Percentiles rank a stretch among this genome's conserved stretches.
Evolutionary conservation across 1,140 invertebrate genomes (phyloP).

Genomic region (Bombus polaris): DNA sequence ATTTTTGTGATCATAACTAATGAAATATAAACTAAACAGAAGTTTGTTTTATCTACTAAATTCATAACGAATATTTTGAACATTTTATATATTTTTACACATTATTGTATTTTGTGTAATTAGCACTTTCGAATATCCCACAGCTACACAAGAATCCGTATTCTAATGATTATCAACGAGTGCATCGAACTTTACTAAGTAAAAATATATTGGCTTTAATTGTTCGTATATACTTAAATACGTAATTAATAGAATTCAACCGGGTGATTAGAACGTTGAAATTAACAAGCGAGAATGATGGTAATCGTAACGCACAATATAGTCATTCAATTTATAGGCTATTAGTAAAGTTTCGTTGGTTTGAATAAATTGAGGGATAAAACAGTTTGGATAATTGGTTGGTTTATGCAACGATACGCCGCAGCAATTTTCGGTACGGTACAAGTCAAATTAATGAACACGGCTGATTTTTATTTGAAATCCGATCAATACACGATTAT

Average conservation of each 20-base stretch:
- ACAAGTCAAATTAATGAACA: not conserved
- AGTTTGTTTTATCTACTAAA: too few relatives aligned
- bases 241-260: not conserved
- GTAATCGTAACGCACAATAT: not conserved
- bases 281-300: not conserved
- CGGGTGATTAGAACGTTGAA: not conserved
- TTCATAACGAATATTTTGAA: too few relatives aligned
- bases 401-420: not conserved
- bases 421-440: not conserved
- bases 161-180: not conserved
- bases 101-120: too few relatives aligned
- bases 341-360: not conserved
- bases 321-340: not conserved
- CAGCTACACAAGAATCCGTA: too few relatives aligned
- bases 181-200: not conserved
- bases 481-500: not conserved
- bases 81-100: too few relatives aligned
- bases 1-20: too few relatives aligned
- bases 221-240: too few relatives aligned
- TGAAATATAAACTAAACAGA: too few relatives aligned
- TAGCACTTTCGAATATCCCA: too few relatives aligned
- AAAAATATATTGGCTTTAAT: not conserved
- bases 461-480: conserved; percentile 2
- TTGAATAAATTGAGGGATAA: not conserved
- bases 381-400: not conserved